phyloP scores from a whole-genome alignment of 2,888 invertebrate genomes.

The Ectemnius continuus region DNA sequence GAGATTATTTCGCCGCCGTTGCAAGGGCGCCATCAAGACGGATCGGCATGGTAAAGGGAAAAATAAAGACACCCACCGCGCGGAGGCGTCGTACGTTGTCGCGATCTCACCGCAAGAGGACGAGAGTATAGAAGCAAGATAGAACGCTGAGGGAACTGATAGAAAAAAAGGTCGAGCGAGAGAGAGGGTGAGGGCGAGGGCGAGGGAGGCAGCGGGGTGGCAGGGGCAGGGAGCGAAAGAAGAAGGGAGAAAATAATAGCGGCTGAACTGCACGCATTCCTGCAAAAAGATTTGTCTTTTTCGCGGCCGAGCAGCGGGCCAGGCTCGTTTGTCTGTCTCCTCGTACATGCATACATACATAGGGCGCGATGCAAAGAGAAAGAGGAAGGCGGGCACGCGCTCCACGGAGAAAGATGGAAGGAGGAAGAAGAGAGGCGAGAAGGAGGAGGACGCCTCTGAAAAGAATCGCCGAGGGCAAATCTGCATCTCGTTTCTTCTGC shows the following conservation, averaged over 20 bases:
- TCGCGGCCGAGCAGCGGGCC: slow-evolving; percentile 15
- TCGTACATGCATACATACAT: slow-evolving; percentile 3
- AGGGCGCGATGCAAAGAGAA: slow-evolving; percentile 13
- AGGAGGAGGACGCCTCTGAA: slow-evolving; percentile 12
- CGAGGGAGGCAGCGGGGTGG: neutral
- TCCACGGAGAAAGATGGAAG: slow-evolving; percentile 6
- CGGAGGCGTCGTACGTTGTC: slow-evolving; percentile 15
- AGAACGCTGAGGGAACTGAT: too few relatives aligned
- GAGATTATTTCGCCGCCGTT: slow-evolving; percentile 38
- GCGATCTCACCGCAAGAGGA: neutral
- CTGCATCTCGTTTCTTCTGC: slow-evolving; percentile 34
- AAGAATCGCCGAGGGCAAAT: slow-evolving; percentile 42
- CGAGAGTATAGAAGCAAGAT: too few relatives aligned
- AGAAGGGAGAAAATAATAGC: slow-evolving; percentile 30
- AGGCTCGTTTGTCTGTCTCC: slow-evolving; percentile 29
- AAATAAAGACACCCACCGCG: slow-evolving; percentile 19
- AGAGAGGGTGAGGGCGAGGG: too few relatives aligned
- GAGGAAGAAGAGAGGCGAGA: slow-evolving; percentile 7
- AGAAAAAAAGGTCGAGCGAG: too few relatives aligned
- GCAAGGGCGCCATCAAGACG: slow-evolving; percentile 23
- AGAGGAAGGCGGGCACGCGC: neutral
- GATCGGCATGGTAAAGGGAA: slow-evolving; percentile 28
- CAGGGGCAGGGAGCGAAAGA: neutral
- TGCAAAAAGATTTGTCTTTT: slow-evolving; percentile 40
- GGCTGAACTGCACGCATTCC: slow-evolving; percentile 25